These are phyloP conservation scores for Drosophila emarginata DNA, from an alignment of 2,888 invertebrate genomes.

Conservation along the genomic window DNA sequence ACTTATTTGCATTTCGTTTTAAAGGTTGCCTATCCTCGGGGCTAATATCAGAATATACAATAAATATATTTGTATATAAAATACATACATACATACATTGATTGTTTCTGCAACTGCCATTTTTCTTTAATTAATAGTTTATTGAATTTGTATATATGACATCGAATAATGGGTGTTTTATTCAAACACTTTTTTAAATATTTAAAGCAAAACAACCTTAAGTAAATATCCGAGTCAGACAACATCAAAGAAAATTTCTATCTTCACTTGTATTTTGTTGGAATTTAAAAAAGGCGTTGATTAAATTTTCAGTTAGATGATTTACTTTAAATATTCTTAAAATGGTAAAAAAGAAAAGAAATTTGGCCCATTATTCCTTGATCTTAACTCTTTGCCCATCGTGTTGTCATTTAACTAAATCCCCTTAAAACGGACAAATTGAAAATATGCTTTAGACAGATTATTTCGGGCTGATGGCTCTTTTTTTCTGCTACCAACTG, in stretches of 20 bases:
- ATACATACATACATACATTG: too few relatives aligned
- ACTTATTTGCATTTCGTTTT: constrained; percentile 62
- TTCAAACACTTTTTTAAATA: too few relatives aligned
- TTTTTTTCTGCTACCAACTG: neutral
- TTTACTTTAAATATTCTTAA: neutral
- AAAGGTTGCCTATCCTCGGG: constrained; percentile 30
- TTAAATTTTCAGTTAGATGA: neutral
- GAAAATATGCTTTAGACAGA: constrained; percentile 29
- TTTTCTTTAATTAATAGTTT: too few relatives aligned
- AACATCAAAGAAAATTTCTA: neutral
- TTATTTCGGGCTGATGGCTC: constrained; percentile 48
- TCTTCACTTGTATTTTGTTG: neutral
- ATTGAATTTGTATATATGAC: too few relatives aligned
- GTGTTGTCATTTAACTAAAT: constrained; percentile 14
- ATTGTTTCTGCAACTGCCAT: too few relatives aligned
- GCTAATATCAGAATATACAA: constrained; percentile 29
- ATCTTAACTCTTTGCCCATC: constrained; percentile 10
- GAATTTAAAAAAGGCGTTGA: neutral
- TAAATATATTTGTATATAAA: neutral
- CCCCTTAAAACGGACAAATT: neutral
- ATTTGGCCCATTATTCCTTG: neutral
- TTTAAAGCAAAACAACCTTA: too few relatives aligned
- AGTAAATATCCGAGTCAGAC: constrained; percentile 3
- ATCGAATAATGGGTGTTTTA: too few relatives aligned
- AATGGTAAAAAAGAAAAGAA: neutral